A percentile compares a stretch with the other conserved stretches of the same genome.
Conservation (phyloP, 37 sponge, comb jelly and placozoan species). For the Diacarnus erythraeanus region DNA sequence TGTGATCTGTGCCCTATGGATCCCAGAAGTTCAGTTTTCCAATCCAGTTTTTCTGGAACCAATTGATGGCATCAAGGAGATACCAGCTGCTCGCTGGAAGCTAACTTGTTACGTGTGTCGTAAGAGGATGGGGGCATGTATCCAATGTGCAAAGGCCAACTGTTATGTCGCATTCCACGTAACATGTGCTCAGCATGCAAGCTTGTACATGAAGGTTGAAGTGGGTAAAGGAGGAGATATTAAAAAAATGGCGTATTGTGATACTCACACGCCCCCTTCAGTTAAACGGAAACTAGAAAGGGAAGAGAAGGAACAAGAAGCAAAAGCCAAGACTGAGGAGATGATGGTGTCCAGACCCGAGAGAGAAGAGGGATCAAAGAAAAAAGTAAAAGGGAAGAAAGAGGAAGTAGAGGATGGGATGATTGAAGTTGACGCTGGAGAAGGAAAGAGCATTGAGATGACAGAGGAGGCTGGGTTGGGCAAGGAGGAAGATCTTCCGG, state of each 20-base stretch:
- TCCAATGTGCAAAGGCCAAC: conserved; percentile 95
- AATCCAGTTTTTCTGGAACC: conserved; percentile 99
- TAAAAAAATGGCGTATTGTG: conserved; percentile 90
- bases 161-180: conserved; percentile 98
- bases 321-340: conserved; percentile 2
- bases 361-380: not conserved
- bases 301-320: conserved; percentile 9
- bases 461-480: not conserved
- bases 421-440: conserved; percentile 16
- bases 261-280: conserved; percentile 77
- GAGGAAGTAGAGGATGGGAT: conserved; percentile 3
- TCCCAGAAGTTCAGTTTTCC: conserved; percentile 97
- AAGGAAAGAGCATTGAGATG: not conserved
- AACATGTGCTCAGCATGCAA: conserved; percentile 97
- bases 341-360: conserved; percentile 10
- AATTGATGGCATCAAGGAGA: conserved; percentile 92
- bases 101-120: conserved; percentile 94
- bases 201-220: conserved; percentile 94
- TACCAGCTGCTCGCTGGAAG: conserved; percentile 96
- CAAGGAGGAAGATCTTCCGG: conserved; percentile 5
- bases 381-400: not conserved
- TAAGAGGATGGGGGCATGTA: conserved; percentile 87
- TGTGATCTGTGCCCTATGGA: conserved; percentile 98
- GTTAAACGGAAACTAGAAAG: conserved; percentile 51
- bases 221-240: conserved; percentile 59